Conservation (phyloP, 2,797 vertebrate species). For the Limosa lapponica region DNA sequence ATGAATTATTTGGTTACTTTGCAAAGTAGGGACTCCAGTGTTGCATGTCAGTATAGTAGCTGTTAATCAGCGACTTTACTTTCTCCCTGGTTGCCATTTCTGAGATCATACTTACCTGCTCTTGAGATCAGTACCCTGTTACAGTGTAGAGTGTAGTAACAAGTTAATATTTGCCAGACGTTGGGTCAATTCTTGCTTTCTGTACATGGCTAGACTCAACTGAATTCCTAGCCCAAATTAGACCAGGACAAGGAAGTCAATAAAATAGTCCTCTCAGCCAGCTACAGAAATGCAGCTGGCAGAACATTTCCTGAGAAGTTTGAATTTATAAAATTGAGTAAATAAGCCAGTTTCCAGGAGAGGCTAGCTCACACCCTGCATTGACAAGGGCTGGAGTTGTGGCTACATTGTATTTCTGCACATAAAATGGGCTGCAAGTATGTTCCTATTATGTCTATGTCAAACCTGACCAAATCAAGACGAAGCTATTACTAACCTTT, state of each 20-base stretch:
- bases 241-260: not conserved
- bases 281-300: not conserved
- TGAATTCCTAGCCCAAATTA: not conserved
- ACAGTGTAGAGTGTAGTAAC: rapidly evolving
- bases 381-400: not conserved
- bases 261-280: not conserved
- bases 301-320: not conserved
- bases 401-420: not conserved
- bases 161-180: not conserved
- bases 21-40: not conserved
- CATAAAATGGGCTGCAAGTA: not conserved
- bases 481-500: not conserved
- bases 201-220: not conserved
- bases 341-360: not conserved
- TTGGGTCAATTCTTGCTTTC: not conserved
- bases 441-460: not conserved
- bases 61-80: not conserved
- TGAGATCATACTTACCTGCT: not conserved
- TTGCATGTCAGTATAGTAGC: not conserved
- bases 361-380: not conserved
- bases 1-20: not conserved
- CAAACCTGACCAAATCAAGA: not conserved
- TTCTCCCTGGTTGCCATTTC: not conserved
- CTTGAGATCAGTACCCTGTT: not conserved
- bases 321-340: not conserved